Conservation (phyloP, 2,888 invertebrate genomes). For the Ommatoiulus sabulosus region DNA sequence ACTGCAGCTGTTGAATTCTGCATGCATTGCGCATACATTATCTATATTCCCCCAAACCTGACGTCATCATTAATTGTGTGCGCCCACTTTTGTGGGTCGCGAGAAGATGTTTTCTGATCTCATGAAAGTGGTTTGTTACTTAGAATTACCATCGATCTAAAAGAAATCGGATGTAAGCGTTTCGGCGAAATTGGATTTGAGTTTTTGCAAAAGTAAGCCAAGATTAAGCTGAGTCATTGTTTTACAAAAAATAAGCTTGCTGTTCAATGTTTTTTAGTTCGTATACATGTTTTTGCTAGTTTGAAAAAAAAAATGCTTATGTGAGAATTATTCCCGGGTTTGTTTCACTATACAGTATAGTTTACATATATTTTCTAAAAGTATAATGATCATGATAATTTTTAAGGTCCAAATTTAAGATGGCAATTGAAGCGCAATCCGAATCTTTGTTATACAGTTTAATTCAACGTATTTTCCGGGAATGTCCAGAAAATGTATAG, state of each 20-base stretch:
- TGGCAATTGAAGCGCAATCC: too few relatives aligned
- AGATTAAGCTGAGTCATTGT: constrained; percentile 16
- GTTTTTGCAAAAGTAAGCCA: background rate
- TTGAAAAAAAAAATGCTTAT: too few relatives aligned
- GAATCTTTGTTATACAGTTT: too few relatives aligned
- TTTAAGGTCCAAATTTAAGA: too few relatives aligned
- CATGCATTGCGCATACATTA: too few relatives aligned
- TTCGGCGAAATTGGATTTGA: background rate
- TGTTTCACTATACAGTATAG: too few relatives aligned
- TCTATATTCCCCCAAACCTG: background rate
- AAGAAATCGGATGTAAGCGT: constrained; percentile 4
- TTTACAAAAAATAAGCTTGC: background rate
- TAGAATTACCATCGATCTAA: background rate
- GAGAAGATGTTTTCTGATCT: background rate
- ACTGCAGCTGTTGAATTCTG: background rate
- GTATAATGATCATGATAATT: too few relatives aligned
- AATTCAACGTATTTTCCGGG: too few relatives aligned
- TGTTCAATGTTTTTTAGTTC: background rate
- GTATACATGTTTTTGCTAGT: background rate
- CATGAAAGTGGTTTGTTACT: too few relatives aligned
- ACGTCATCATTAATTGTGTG: background rate
- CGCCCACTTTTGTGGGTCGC: background rate
- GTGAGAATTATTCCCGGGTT: too few relatives aligned
- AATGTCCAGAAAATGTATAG: too few relatives aligned
- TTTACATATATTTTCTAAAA: too few relatives aligned